Evolutionary conservation across 1,140 invertebrate genomes (phyloP).

Genomic region (Brachionus sp.): DNA sequence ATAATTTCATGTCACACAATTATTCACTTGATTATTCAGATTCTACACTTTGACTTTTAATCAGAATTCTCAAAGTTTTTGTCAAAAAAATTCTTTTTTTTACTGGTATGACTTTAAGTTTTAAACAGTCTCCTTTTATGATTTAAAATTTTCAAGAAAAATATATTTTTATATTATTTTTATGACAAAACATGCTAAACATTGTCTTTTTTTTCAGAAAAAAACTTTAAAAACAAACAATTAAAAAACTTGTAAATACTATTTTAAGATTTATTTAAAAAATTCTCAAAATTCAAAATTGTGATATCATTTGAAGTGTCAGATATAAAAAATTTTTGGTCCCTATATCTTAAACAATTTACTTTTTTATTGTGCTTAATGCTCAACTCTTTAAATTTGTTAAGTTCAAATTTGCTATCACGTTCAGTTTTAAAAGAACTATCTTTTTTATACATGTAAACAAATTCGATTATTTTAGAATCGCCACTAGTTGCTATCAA

Average conservation of each 20-base stretch:
- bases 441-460: not conserved
- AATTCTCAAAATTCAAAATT: conserved; percentile 3
- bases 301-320: not conserved
- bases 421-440: not conserved
- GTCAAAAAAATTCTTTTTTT: no score
- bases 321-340: not conserved
- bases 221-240: not conserved
- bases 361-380: not conserved
- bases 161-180: no score
- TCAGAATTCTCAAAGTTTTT: no score
- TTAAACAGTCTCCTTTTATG: no score
- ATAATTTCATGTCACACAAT: no score
- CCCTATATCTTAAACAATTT: not conserved
- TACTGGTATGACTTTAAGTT: no score
- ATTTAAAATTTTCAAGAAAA: no score
- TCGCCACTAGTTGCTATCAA: not conserved
- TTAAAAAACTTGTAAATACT: not conserved
- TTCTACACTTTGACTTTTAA: no score
- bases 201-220: no score
- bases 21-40: no score
- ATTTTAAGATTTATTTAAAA: not conserved
- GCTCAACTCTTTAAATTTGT: not conserved
- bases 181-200: no score
- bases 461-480: conserved; percentile 9
- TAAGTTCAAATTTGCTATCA: not conserved